These are phyloP conservation scores for Noctua janthina DNA, from an alignment of 2,888 invertebrate genomes.

Conservation along the genomic window DNA sequence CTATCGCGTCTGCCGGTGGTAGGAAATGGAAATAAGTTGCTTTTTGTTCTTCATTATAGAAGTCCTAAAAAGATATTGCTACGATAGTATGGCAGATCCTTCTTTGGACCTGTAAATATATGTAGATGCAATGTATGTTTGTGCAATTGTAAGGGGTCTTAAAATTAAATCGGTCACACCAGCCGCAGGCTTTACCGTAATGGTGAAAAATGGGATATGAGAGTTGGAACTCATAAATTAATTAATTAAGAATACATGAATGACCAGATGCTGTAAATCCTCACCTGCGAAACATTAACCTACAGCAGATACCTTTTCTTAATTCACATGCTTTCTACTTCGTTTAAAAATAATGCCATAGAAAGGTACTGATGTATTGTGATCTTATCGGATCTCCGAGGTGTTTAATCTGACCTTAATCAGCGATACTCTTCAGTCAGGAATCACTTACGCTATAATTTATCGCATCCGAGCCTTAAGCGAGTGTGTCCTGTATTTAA, in stretches of 20 bases:
- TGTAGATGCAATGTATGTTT: background rate
- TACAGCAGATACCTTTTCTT: background rate
- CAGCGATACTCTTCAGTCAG: constrained; percentile 61
- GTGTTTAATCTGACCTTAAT: constrained; percentile 68
- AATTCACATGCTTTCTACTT: constrained; percentile 4
- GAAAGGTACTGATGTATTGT: constrained; percentile 13
- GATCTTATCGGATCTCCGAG: constrained; percentile 46
- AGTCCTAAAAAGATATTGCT: background rate
- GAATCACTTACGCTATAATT: constrained; percentile 77
- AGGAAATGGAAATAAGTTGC: constrained; percentile 10
- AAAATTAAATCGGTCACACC: background rate
- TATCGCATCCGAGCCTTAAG: constrained; percentile 86
- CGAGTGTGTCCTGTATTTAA: constrained; percentile 84
- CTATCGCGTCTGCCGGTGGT: constrained; percentile 1
- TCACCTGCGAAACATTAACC: constrained; percentile 1
- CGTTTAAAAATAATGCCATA: constrained; percentile 15
- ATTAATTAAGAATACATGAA: background rate
- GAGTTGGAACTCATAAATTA: background rate
- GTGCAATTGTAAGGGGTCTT: background rate
- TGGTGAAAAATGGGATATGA: background rate
- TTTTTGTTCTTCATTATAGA: background rate
- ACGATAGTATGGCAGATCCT: too few relatives aligned
- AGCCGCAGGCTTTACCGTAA: background rate
- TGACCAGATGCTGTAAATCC: background rate
- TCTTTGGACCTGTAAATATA: background rate